These are phyloP conservation scores for Geococcyx californianus DNA, from an alignment of 2,113 vertebrate species.

Conservation along the genomic window DNA sequence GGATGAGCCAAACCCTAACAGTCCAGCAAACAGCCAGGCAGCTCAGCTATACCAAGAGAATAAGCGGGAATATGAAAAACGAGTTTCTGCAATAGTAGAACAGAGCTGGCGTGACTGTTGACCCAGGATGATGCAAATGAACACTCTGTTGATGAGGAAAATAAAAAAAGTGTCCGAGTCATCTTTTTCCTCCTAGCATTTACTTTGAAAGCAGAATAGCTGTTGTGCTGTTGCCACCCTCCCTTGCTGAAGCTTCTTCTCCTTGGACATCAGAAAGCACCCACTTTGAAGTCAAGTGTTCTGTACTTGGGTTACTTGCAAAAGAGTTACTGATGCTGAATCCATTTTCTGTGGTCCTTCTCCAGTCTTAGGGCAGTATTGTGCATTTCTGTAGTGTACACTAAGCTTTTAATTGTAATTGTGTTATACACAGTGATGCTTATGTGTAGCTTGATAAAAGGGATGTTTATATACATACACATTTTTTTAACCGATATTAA, in stretches of 20 bases:
- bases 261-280: constrained; percentile 81
- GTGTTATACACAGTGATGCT: constrained; percentile 76
- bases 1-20: constrained; percentile 99
- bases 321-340: constrained; percentile 75
- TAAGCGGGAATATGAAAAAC: constrained; percentile 97
- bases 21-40: constrained; percentile 98
- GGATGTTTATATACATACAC: constrained; percentile 73
- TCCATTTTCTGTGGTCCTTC: constrained; percentile 66
- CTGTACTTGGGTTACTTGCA: constrained; percentile 93
- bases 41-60: constrained; percentile 99
- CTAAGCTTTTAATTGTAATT: constrained; percentile 76
- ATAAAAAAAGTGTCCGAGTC: constrained; percentile 82
- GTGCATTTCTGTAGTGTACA: constrained; percentile 75
- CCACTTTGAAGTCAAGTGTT: constrained; percentile 89
- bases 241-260: constrained; percentile 80
- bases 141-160: constrained; percentile 85
- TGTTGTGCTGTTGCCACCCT: constrained; percentile 87
- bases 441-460: constrained; percentile 74
- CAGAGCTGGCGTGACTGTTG: constrained; percentile 99
- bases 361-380: constrained; percentile 72
- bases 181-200: constrained; percentile 83
- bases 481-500: constrained; percentile 72
- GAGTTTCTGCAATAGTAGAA: constrained; percentile 98
- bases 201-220: constrained; percentile 90
- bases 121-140: constrained; percentile 81